Evolutionary conservation across 2,113 vertebrate genomes (phyloP), one percentile per base, ranked within the genome.

Genomic region (Daphoenositta chrysoptera): DNA sequence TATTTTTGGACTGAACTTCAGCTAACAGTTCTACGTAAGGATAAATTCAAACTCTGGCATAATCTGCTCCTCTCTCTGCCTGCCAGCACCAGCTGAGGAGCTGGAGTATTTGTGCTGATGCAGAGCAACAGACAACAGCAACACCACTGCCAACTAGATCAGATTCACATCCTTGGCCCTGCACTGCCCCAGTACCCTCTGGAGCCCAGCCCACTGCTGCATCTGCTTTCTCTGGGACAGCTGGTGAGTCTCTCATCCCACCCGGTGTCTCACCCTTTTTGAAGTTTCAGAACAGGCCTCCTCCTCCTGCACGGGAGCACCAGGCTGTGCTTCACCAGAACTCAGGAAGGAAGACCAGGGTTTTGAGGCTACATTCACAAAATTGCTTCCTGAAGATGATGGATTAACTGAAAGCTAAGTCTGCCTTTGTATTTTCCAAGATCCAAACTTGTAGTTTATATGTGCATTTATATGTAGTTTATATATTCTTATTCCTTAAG

Each of bases 121-220:
- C 40, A 71, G 30, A 65, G 47, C 40, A 75, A 40, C 26, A 42
- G 35, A 35, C 26, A 71, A 48, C 56, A 90, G 6, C 70, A 71
- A 4, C 4, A 77, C 3, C 69, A 30, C 11, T 45, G 37, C 54
- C 72, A 70, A 40, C 9, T 23, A 81, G 10, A 61, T 10, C 42
- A 89, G 45, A 47, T 24, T 78, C 13, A 54, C 33, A 16, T 16
- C 35, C 53, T 65, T 0, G 0, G 13, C 9, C 4, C 64, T 26
- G 23, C 51, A 35, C 42, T 84, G 69, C 18, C 48, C 56, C 70
- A 78, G 35, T 37, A 28, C 19, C 35, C 47, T 61, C 0, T 58
- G 27, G 28, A 66, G 64, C 21, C 10, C 33, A 64, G 65, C 22
- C 42, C 31, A 28, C 17, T 44, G 31, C 60, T 48, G 33, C 47